Percentiles rank a stretch among this genome's conserved stretches.
Evolutionary conservation across 2,888 invertebrate genomes (phyloP).

Genomic region (Tetrapedia diversipes): DNA sequence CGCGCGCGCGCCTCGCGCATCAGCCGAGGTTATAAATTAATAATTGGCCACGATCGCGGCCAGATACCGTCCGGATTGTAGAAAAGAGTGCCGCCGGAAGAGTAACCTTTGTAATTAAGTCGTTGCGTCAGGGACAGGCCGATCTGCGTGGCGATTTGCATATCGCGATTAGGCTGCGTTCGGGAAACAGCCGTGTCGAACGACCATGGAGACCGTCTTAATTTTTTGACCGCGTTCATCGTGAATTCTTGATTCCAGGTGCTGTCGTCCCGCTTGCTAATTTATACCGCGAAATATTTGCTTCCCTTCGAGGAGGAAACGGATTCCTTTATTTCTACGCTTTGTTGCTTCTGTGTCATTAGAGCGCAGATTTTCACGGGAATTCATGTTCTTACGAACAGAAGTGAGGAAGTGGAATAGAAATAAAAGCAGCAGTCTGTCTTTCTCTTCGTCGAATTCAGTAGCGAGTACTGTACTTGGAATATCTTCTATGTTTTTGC

Average conservation of each 20-base stretch:
- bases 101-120: slow-evolving; percentile 60
- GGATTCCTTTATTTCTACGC: too few relatives aligned
- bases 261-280: too few relatives aligned
- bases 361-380: too few relatives aligned
- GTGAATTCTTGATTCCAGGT: not conserved
- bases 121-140: slow-evolving; percentile 12
- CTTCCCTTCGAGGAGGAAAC: too few relatives aligned
- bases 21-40: slow-evolving; percentile 72
- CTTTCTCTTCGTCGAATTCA: too few relatives aligned
- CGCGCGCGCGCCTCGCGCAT: slow-evolving; percentile 10
- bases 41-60: slow-evolving; percentile 70
- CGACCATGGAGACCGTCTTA: slow-evolving; percentile 21
- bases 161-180: slow-evolving; percentile 39
- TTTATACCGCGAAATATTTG: too few relatives aligned
- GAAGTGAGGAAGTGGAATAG: too few relatives aligned
- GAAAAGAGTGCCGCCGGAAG: slow-evolving; percentile 54
- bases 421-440: too few relatives aligned
- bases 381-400: too few relatives aligned
- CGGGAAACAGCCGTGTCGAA: slow-evolving; percentile 33
- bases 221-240: slow-evolving; percentile 4
- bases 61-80: slow-evolving; percentile 58
- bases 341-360: too few relatives aligned
- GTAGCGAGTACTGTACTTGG: too few relatives aligned
- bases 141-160: slow-evolving; percentile 31
- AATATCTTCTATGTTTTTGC: too few relatives aligned